phyloP scores from a whole-genome alignment of 2,888 invertebrate genomes.

The Cantharis flavilabris region DNA sequence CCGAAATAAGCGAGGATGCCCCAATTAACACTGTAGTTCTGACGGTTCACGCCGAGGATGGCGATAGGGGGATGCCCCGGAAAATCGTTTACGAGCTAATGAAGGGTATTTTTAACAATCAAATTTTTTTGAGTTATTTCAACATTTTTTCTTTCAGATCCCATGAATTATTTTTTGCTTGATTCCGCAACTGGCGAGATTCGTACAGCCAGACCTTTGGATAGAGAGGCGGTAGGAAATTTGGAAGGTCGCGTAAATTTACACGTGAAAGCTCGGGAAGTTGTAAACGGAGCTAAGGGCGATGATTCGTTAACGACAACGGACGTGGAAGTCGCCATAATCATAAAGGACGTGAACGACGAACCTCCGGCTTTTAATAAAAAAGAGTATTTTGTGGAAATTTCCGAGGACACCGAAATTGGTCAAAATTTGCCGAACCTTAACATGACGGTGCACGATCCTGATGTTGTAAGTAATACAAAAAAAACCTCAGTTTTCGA shows the following conservation, averaged over 20 bases:
- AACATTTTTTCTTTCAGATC: constrained; percentile 64
- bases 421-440: constrained; percentile 81
- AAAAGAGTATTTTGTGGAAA: constrained; percentile 77
- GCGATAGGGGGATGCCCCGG: constrained; percentile 81
- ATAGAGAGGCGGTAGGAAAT: constrained; percentile 81
- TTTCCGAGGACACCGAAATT: constrained; percentile 80
- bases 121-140: background rate
- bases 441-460: constrained; percentile 85
- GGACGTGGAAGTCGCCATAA: constrained; percentile 76
- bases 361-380: constrained; percentile 84
- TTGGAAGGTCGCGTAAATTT: constrained; percentile 79
- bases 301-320: constrained; percentile 72
- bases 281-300: constrained; percentile 72
- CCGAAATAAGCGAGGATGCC: constrained; percentile 80
- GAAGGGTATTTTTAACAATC: constrained; percentile 63
- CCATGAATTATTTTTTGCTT: constrained; percentile 83
- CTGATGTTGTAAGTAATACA: constrained; percentile 72
- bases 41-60: constrained; percentile 80
- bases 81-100: constrained; percentile 78
- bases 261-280: constrained; percentile 78
- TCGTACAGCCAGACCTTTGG: constrained; percentile 80
- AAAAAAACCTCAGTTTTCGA: too few relatives aligned
- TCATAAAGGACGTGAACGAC: constrained; percentile 87
- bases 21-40: constrained; percentile 82
- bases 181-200: constrained; percentile 80